A percentile compares a stretch with the other conserved stretches of the same genome.
Evolutionary conservation across 2,888 invertebrate species (phyloP).

Genomic region (Invenusta paracnida): DNA sequence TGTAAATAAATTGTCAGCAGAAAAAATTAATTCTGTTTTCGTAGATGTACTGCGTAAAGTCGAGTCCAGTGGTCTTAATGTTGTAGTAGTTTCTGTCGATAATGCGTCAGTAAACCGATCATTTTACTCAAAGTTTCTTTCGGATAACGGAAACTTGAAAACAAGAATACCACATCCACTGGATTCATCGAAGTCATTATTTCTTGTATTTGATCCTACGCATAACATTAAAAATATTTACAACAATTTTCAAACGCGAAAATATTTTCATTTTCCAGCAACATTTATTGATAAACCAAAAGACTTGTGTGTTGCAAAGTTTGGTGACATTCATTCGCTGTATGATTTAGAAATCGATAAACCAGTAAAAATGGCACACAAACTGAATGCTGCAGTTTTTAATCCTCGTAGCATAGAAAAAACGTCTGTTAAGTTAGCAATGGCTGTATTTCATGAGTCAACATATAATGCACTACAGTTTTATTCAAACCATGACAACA

Average conservation of each 20-base stretch:
- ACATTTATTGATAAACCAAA: neutral
- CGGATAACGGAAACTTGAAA: conserved; percentile 7
- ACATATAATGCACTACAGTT: neutral
- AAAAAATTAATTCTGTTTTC: neutral
- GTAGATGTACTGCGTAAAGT: neutral
- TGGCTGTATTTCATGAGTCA: neutral
- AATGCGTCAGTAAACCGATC: conserved; percentile 22
- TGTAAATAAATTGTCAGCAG: neutral
- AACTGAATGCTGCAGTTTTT: neutral
- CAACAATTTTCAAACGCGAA: neutral
- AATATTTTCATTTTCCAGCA: neutral
- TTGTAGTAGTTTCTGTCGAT: conserved; percentile 27
- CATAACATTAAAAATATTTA: conserved; percentile 7
- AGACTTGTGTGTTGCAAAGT: neutral
- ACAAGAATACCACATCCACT: neutral
- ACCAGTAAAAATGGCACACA: neutral
- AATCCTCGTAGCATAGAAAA: neutral
- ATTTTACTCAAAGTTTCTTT: conserved; percentile 12
- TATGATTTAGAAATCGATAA: neutral
- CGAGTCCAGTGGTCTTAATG: neutral
- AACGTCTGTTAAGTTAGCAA: conserved; percentile 9
- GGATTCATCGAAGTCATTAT: neutral
- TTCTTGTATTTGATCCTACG: neutral
- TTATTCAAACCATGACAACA: neutral
- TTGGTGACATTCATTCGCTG: neutral